A percentile compares a stretch with the other conserved stretches of the same genome.
These are phyloP conservation scores for Thecophora atra DNA, from an alignment of 2,888 invertebrate species.

Conservation along the genomic window DNA sequence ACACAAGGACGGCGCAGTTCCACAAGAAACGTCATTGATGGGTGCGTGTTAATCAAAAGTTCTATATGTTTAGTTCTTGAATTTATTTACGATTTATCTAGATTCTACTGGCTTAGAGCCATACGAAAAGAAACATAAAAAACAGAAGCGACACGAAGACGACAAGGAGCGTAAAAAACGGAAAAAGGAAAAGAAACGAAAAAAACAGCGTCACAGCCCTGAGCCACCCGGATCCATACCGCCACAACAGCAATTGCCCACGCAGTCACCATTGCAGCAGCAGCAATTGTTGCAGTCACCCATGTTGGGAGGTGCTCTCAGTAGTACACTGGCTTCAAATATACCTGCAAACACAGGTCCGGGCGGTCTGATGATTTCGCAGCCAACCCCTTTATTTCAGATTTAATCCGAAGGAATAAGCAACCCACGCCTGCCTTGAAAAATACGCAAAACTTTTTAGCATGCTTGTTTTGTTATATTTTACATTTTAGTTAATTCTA, in stretches of 20 bases:
- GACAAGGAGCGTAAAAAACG: slow-evolving; percentile 93
- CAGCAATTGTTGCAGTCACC: slow-evolving; percentile 50
- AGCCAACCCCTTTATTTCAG: slow-evolving; percentile 56
- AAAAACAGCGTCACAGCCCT: slow-evolving; percentile 93
- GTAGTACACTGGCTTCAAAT: slow-evolving; percentile 40
- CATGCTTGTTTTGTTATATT: slow-evolving; percentile 5
- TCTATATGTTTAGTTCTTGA: background rate
- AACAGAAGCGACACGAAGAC: slow-evolving; percentile 91
- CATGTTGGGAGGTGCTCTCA: slow-evolving; percentile 47
- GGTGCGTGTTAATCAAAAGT: slow-evolving; percentile 64
- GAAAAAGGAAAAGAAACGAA: slow-evolving; percentile 94
- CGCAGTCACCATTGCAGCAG: slow-evolving; percentile 46
- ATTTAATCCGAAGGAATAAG: slow-evolving; percentile 37
- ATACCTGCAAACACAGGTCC: slow-evolving; percentile 52
- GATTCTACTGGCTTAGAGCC: slow-evolving; percentile 78
- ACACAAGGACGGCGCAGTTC: slow-evolving; percentile 86
- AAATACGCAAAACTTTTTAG: slow-evolving; percentile 21
- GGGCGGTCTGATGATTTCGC: slow-evolving; percentile 64
- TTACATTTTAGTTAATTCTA: background rate
- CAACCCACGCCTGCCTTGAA: slow-evolving; percentile 23
- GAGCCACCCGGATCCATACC: slow-evolving; percentile 68
- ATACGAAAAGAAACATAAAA: slow-evolving; percentile 95
- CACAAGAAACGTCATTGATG: slow-evolving; percentile 79
- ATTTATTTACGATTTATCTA: slow-evolving; percentile 47
- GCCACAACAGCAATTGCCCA: slow-evolving; percentile 48